phyloP scores from a whole-genome alignment of 2,113 vertebrate species.

The Stigmatopora nigra region DNA sequence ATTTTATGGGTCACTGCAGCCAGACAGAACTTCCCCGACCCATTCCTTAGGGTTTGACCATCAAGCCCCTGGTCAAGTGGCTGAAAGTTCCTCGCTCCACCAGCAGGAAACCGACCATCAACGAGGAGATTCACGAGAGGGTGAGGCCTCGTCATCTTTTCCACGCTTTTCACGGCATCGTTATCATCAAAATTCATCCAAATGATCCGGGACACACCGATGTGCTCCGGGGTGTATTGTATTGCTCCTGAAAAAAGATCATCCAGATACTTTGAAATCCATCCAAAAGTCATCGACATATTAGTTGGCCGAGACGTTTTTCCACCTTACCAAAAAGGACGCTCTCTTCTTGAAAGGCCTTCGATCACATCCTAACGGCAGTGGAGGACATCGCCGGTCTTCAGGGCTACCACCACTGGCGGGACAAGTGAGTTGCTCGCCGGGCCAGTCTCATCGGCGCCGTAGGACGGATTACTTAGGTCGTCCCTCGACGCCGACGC shows the following conservation, averaged over 20 bases:
- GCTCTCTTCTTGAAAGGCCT: constrained; percentile 66
- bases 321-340: background rate
- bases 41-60: constrained; percentile 82
- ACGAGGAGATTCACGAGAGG: constrained; percentile 92
- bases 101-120: constrained; percentile 89
- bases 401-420: constrained; percentile 95
- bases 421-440: constrained; percentile 80
- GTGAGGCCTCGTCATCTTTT: constrained; percentile 58
- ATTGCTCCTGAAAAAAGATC: too few species aligned
- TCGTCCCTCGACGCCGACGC: too few species aligned
- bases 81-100: constrained; percentile 91
- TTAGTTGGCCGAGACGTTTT: too few species aligned
- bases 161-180: background rate
- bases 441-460: background rate
- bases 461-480: too few species aligned
- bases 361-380: constrained; percentile 93
- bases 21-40: too few species aligned
- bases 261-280: too few species aligned
- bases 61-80: constrained; percentile 94
- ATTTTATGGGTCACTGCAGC: too few species aligned
- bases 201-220: too few species aligned
- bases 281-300: too few species aligned
- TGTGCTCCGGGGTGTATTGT: too few species aligned
- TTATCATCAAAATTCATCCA: too few species aligned
- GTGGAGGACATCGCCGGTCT: constrained; percentile 95